These are phyloP conservation scores for Lithosia quadra DNA, from an alignment of 2,888 invertebrate genomes.

Conservation along the genomic window DNA sequence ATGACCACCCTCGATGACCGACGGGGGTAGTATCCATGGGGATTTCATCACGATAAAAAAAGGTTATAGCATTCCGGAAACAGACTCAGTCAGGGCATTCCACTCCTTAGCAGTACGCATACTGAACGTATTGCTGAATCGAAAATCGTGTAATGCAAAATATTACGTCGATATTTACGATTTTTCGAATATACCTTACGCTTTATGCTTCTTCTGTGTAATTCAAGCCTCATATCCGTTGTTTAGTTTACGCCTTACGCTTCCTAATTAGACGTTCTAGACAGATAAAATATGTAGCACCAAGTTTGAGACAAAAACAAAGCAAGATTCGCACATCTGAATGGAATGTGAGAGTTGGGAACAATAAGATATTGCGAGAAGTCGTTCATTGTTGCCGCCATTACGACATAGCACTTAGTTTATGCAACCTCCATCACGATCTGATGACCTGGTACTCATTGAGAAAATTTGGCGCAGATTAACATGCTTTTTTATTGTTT, in stretches of 20 bases:
- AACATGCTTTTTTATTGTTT: constrained; percentile 12
- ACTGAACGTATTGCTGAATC: no score
- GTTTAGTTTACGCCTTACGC: not conserved
- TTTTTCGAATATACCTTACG: not conserved
- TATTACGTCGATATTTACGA: no score
- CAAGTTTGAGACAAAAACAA: constrained; percentile 10
- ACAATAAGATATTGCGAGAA: constrained; percentile 13
- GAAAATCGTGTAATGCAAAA: no score
- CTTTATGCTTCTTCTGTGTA: not conserved
- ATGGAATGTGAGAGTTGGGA: constrained; percentile 18
- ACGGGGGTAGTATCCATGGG: no score
- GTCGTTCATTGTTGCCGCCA: constrained; percentile 15
- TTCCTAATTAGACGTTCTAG: not conserved
- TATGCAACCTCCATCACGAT: constrained; percentile 21
- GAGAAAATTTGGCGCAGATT: constrained; percentile 9
- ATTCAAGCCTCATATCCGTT: not conserved
- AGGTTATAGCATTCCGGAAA: no score
- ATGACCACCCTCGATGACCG: no score
- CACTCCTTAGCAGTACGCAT: no score
- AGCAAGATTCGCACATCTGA: constrained; percentile 17
- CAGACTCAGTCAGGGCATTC: no score
- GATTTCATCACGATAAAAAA: no score
- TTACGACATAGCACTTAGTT: constrained; percentile 22
- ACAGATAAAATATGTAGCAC: constrained; percentile 6
- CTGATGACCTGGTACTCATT: constrained; percentile 25